Evolutionary conservation across 2,888 invertebrate genomes (phyloP).

Genomic region (Hirtodrosophila alboralis): DNA sequence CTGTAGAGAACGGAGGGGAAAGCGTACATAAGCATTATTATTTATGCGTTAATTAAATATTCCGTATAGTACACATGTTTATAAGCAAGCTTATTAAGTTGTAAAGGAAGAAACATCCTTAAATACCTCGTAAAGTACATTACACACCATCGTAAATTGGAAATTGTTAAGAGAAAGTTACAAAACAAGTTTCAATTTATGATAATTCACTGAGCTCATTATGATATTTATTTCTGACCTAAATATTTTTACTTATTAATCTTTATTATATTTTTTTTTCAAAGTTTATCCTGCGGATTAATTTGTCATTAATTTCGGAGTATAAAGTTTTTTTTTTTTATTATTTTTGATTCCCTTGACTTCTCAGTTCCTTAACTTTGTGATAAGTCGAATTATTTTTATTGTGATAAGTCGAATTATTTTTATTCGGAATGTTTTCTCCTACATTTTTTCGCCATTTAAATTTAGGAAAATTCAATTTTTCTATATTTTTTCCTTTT

Average conservation of each 20-base stretch:
- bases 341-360: too few relatives aligned
- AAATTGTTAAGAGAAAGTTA: too few relatives aligned
- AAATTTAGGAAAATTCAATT: too few relatives aligned
- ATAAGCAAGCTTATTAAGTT: conserved; percentile 44
- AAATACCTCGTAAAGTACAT: conserved; percentile 33
- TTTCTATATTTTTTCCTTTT: too few relatives aligned
- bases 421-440: too few relatives aligned
- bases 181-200: conserved; percentile 3
- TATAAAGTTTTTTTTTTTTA: too few relatives aligned
- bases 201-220: background rate
- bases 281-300: conserved; percentile 38
- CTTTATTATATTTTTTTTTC: too few relatives aligned
- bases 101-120: conserved; percentile 12
- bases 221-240: conserved; percentile 12
- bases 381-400: too few relatives aligned
- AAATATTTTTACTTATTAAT: too few relatives aligned
- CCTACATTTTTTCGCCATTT: too few relatives aligned
- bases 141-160: conserved; percentile 9
- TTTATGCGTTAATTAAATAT: conserved; percentile 70
- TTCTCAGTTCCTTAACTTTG: too few relatives aligned
- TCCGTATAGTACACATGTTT: conserved; percentile 60
- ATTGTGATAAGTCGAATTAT: too few relatives aligned
- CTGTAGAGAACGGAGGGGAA: background rate
- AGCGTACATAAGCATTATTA: conserved; percentile 52
- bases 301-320: conserved; percentile 15